These are phyloP conservation scores for Leptinotarsa tumamoca DNA, from an alignment of 2,888 invertebrate genomes.

Conservation along the genomic window DNA sequence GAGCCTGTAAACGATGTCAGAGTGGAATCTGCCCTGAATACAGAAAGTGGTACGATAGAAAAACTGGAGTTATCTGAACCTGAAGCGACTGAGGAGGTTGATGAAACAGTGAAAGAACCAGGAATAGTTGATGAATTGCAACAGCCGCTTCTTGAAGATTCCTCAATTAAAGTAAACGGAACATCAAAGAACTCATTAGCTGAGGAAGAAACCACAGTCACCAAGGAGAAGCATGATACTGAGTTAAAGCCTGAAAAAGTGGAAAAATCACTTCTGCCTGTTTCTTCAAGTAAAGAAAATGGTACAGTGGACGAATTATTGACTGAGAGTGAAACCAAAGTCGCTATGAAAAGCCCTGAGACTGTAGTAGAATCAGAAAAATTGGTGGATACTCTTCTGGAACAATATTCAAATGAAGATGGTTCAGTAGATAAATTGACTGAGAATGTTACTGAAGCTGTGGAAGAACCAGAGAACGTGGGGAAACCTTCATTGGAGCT, in stretches of 20 bases:
- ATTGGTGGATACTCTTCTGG: not conserved
- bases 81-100: not conserved
- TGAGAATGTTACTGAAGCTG: not conserved
- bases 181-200: not conserved
- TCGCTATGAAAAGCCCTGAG: no score
- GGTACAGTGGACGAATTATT: not conserved
- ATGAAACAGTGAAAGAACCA: not conserved
- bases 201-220: not conserved
- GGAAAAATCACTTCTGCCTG: not conserved
- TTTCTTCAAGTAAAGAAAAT: not conserved
- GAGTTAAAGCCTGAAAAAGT: not conserved
- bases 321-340: no score
- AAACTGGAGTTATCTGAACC: not conserved
- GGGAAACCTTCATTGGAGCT: not conserved
- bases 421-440: not conserved
- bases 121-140: not conserved
- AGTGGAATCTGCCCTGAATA: not conserved
- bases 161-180: not conserved
- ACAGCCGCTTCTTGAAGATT: not conserved
- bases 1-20: not conserved
- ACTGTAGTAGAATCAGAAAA: not conserved
- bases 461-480: not conserved
- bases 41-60: not conserved
- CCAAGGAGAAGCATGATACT: not conserved
- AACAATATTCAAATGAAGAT: not conserved